phyloP scores from a whole-genome alignment of 2,888 invertebrate species.

The Tenthredo distinguenda region DNA sequence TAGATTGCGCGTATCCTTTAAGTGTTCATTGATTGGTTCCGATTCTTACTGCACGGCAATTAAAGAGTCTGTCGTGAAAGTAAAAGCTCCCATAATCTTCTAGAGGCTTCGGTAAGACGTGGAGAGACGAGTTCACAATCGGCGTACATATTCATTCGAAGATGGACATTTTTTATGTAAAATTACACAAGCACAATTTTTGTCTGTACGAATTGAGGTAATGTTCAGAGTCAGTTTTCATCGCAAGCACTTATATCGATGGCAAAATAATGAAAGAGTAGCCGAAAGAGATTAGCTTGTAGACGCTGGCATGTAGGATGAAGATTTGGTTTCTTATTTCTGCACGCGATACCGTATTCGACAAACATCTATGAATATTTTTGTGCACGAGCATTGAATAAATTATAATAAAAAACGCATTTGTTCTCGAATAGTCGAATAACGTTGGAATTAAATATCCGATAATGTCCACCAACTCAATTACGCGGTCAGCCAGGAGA shows the following conservation, averaged over 20 bases:
- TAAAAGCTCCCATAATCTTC: constrained; percentile 24
- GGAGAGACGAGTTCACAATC: neutral
- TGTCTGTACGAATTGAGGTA: neutral
- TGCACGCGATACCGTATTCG: neutral
- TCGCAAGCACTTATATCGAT: neutral
- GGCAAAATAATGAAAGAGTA: neutral
- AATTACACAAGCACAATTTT: neutral
- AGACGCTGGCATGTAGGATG: neutral
- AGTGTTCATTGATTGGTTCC: neutral
- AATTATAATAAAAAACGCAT: neutral
- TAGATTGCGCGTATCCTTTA: constrained; percentile 18
- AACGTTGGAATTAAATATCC: neutral
- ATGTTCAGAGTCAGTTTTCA: neutral
- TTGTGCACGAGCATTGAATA: neutral
- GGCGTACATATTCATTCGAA: neutral
- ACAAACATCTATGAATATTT: neutral
- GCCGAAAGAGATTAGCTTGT: neutral
- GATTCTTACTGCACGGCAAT: constrained; percentile 1
- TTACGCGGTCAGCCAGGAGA: neutral
- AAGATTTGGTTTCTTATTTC: neutral
- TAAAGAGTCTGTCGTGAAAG: constrained; percentile 15
- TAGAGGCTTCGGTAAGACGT: neutral
- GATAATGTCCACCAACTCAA: neutral
- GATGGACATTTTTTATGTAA: neutral
- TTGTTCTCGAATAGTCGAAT: neutral